These are phyloP conservation scores for Caenorhabditis latens DNA, from an alignment of 1,140 invertebrate species.

Conservation along the genomic window DNA sequence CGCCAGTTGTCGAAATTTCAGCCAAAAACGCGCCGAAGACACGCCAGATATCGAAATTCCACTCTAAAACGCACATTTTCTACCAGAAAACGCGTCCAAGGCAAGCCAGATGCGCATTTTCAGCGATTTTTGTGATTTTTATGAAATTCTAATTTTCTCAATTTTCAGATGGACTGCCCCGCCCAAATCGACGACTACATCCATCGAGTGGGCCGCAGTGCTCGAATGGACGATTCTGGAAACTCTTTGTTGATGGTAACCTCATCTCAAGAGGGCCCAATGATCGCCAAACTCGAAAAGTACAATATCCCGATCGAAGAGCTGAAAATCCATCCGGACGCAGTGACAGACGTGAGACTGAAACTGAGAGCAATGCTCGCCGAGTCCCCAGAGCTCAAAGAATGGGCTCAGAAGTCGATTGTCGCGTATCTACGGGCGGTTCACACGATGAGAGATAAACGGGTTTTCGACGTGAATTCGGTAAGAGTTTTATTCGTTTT, in stretches of 20 bases:
- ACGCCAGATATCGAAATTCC: too few species aligned
- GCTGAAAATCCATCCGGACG: constrained; percentile 63
- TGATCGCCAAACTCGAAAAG: constrained; percentile 1
- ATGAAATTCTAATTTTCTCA: too few species aligned
- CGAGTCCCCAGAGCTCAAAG: constrained; percentile 70
- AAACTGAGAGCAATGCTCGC: constrained; percentile 71
- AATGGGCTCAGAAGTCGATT: constrained; percentile 74
- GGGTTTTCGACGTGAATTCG: constrained; percentile 73
- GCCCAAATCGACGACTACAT: constrained; percentile 96
- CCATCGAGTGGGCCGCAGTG: constrained; percentile 80
- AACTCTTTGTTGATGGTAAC: constrained; percentile 58
- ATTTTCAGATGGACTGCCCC: constrained; percentile 85
- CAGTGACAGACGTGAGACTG: constrained; percentile 69
- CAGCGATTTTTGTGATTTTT: too few species aligned
- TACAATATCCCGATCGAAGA: constrained; percentile 45
- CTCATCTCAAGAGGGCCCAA: constrained; percentile 9
- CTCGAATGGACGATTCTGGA: constrained; percentile 33
- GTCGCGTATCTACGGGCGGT: constrained; percentile 74
- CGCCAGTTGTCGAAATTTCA: too few species aligned
- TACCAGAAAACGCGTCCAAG: too few species aligned
- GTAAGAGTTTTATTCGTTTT: too few species aligned
- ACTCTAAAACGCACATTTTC: too few species aligned
- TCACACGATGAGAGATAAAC: constrained; percentile 72
- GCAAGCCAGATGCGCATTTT: too few species aligned
- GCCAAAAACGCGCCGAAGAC: too few species aligned